These are phyloP conservation scores for Aythya baeri DNA, from an alignment of 2,113 vertebrate species.

Conservation along the genomic window DNA sequence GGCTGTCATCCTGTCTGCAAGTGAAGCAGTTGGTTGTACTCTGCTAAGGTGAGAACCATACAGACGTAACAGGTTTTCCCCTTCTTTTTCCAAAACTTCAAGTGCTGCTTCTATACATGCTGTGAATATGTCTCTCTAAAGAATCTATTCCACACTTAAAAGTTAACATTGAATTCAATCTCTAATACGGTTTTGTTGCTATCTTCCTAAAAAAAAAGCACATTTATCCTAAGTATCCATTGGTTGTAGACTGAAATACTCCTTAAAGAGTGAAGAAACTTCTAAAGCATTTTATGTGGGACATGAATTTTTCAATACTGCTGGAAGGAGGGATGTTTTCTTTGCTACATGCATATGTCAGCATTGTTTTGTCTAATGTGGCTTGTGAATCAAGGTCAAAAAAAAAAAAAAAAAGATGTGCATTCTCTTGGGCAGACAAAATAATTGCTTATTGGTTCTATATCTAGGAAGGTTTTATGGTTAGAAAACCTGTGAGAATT, in stretches of 20 bases:
- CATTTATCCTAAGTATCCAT: background rate
- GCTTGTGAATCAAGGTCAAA: background rate
- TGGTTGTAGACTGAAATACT: background rate
- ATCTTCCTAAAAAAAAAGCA: background rate
- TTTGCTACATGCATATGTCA: background rate
- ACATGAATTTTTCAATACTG: background rate
- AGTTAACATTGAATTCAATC: background rate
- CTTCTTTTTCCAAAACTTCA: background rate
- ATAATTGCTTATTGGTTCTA: background rate
- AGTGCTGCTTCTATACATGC: background rate
- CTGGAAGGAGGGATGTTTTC: background rate
- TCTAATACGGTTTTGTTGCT: background rate
- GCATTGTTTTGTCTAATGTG: background rate
- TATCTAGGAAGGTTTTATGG: background rate
- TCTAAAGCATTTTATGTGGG: too few species aligned
- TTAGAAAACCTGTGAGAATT: background rate
- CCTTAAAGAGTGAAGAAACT: background rate
- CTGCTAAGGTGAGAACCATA: background rate
- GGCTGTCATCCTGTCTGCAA: background rate
- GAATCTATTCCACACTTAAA: background rate
- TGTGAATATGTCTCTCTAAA: background rate
- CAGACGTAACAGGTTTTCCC: background rate
- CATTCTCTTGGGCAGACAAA: background rate
- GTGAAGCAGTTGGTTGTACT: background rate
- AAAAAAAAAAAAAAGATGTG: accelerated